Evolutionary conservation across 2,888 invertebrate species (phyloP).

Genomic region (Euzophera pinguis): DNA sequence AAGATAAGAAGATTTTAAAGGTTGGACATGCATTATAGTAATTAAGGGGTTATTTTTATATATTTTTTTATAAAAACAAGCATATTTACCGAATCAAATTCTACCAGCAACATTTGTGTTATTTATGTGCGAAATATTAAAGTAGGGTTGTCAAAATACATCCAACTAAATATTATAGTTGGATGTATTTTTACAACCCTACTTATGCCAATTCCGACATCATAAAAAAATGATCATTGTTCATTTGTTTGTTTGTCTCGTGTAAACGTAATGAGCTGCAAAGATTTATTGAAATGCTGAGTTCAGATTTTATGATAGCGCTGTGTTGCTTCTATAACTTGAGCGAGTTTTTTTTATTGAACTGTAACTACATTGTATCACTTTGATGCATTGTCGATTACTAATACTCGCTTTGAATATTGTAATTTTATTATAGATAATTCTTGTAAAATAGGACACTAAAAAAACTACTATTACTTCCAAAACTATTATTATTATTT

Average conservation of each 20-base stretch:
- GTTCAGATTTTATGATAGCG: not conserved
- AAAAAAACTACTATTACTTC: too few relatives aligned
- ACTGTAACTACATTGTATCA: not conserved
- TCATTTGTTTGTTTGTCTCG: constrained; percentile 7
- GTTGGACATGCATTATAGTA: too few relatives aligned
- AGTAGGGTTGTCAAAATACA: too few relatives aligned
- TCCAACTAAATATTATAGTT: not conserved
- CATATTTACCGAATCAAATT: too few relatives aligned
- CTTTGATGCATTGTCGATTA: not conserved
- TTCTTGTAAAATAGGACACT: too few relatives aligned
- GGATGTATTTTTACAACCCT: not conserved
- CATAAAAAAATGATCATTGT: not conserved
- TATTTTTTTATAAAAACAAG: too few relatives aligned
- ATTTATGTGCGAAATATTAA: too few relatives aligned
- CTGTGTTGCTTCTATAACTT: not conserved
- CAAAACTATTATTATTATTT: too few relatives aligned
- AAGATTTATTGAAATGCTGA: not conserved
- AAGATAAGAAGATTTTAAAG: too few relatives aligned
- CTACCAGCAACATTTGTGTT: too few relatives aligned
- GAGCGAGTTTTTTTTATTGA: not conserved
- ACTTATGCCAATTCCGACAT: not conserved
- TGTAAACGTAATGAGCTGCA: constrained; percentile 6
- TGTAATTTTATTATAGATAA: not conserved
- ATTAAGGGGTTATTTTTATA: too few relatives aligned
- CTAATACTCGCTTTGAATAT: not conserved